phyloP scores from a whole-genome alignment of 2,888 invertebrate species.

The Melinaea marsaeus region DNA sequence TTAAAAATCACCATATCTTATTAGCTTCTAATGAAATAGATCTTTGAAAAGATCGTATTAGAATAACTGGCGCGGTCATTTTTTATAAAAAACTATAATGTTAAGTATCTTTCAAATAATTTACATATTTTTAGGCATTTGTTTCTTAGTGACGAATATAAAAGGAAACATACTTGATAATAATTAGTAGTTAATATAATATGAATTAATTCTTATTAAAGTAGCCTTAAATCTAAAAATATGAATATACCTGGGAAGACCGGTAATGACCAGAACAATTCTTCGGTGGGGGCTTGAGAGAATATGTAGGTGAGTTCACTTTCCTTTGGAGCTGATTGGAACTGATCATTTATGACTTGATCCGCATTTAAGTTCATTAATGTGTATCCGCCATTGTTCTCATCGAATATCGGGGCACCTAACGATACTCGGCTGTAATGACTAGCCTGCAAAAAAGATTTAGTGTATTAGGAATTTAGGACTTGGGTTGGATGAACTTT shows the following conservation, averaged over 20 bases:
- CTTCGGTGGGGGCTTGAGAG: slow-evolving; percentile 45
- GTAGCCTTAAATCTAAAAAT: too few species aligned
- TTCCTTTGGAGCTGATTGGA: slow-evolving; percentile 55
- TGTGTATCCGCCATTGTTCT: slow-evolving; percentile 60
- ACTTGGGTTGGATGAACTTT: not conserved
- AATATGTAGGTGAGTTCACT: slow-evolving; percentile 67
- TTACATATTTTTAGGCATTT: not conserved
- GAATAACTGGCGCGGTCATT: not conserved
- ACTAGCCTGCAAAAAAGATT: slow-evolving; percentile 44
- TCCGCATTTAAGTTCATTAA: slow-evolving; percentile 59
- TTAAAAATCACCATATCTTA: not conserved
- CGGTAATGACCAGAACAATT: slow-evolving; percentile 68
- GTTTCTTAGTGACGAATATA: not conserved
- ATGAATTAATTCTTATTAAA: too few species aligned
- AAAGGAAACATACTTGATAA: too few species aligned
- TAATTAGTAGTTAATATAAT: too few species aligned
- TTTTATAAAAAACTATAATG: not conserved
- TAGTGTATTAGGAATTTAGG: not conserved
- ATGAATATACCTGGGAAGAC: slow-evolving; percentile 55
- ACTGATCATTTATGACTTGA: slow-evolving; percentile 54
- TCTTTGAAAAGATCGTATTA: too few species aligned
- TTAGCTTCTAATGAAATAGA: too few species aligned
- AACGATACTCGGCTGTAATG: slow-evolving; percentile 55
- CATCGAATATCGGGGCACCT: slow-evolving; percentile 62
- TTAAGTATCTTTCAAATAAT: not conserved